Evolutionary conservation across 2,888 invertebrate genomes (phyloP).

Genomic region (Cryptophagus acutangulus): DNA sequence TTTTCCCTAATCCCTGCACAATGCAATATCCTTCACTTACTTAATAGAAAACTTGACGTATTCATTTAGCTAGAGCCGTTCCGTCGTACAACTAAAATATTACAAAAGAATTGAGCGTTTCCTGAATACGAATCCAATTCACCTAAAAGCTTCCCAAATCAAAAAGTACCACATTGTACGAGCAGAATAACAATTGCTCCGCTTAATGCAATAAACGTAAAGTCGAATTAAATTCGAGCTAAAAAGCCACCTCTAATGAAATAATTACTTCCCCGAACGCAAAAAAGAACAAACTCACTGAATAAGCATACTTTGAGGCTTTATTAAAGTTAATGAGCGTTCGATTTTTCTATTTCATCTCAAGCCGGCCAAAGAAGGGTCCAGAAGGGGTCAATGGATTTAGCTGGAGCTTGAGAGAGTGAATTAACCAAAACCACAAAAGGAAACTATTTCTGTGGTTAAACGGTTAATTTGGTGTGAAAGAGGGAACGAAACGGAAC

Average conservation of each 20-base stretch:
- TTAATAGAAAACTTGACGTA: too few relatives aligned
- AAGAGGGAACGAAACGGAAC: constrained; percentile 28
- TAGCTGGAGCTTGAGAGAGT: too few relatives aligned
- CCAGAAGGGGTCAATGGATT: constrained; percentile 30
- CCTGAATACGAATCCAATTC: background rate
- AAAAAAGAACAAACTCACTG: too few relatives aligned
- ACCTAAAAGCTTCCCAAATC: constrained; percentile 1
- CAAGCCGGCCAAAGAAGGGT: constrained; percentile 15
- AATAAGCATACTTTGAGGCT: too few relatives aligned
- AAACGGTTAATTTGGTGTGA: constrained; percentile 36
- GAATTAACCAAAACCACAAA: constrained; percentile 33
- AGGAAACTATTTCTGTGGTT: constrained; percentile 31
- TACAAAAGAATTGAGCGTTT: background rate
- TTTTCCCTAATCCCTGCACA: too few relatives aligned
- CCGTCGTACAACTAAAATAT: too few relatives aligned
- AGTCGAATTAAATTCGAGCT: too few relatives aligned
- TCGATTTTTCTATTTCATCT: too few relatives aligned
- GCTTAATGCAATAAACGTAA: constrained; percentile 2
- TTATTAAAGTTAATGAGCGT: background rate
- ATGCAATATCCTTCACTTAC: too few relatives aligned
- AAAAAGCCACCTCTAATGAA: too few relatives aligned
- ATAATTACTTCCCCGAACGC: too few relatives aligned
- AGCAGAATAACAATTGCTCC: background rate
- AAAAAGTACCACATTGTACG: constrained; percentile 4
- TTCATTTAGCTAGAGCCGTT: too few relatives aligned